Percentiles rank a stretch among this genome's conserved stretches.
Evolutionary conservation across 2,797 vertebrate species (phyloP).

Genomic region (Todus mexicanus): DNA sequence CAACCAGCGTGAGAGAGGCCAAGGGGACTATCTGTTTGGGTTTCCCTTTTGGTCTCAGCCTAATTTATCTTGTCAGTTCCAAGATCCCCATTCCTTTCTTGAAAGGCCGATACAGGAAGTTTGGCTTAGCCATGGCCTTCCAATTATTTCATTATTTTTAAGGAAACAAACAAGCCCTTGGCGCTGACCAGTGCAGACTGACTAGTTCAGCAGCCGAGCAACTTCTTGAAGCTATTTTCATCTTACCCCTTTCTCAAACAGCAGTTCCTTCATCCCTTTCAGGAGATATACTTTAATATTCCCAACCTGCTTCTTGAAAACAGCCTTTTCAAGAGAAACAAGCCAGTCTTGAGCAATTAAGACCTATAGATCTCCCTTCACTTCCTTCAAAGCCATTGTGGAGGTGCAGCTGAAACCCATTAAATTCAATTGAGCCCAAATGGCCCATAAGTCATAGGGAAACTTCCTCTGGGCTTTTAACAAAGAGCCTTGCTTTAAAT

Average conservation of each 20-base stretch:
- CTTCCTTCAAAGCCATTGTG: constrained; percentile 68
- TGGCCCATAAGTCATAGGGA: constrained; percentile 70
- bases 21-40: constrained; percentile 26
- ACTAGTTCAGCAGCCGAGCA: neutral
- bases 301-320: constrained; percentile 40
- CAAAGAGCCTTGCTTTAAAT: constrained; percentile 65
- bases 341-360: constrained; percentile 62
- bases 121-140: neutral
- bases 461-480: constrained; percentile 70
- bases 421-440: constrained; percentile 74
- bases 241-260: neutral
- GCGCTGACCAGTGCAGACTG: neutral
- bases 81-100: constrained; percentile 28
- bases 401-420: constrained; percentile 73
- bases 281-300: constrained; percentile 40
- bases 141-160: constrained; percentile 21
- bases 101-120: constrained; percentile 2
- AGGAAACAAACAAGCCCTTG: constrained; percentile 20
- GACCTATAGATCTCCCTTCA: constrained; percentile 57
- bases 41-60: constrained; percentile 11
- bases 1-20: constrained; percentile 18
- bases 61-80: constrained; percentile 42
- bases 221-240: neutral
- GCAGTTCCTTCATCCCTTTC: neutral
- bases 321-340: constrained; percentile 55